Conservation (phyloP, 2,888 invertebrate species). For the Pristionchus fissidentatus region DNA sequence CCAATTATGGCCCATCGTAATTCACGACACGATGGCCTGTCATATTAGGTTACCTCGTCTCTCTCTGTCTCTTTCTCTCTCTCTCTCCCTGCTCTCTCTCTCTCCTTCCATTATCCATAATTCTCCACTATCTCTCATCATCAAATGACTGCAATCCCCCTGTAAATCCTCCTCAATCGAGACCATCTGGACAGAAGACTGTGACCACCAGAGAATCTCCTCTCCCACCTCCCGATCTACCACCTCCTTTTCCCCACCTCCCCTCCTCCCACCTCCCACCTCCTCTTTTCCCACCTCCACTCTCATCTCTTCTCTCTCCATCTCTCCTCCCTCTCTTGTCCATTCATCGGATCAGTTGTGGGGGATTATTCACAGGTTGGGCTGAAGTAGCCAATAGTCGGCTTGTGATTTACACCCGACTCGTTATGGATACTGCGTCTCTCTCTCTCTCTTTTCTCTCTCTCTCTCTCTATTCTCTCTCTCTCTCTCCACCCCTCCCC, state of each 20-base stretch:
- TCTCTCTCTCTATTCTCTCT: neutral
- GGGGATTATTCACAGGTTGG: constrained; percentile 38
- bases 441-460: neutral
- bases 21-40: neutral
- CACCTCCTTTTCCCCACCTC: neutral
- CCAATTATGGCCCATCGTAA: constrained; percentile 25
- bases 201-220: neutral
- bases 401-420: constrained; percentile 6
- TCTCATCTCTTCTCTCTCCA: neutral
- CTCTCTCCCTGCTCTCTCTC: neutral
- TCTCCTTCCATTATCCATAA: constrained; percentile 15
- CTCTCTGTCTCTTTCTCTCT: too few species aligned
- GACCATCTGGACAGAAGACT: constrained; percentile 30
- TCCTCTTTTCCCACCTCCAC: neutral
- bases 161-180: constrained; percentile 3
- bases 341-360: constrained; percentile 9
- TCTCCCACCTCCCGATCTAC: neutral
- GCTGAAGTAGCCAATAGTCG: constrained; percentile 26
- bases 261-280: neutral
- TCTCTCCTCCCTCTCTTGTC: constrained; percentile 5
- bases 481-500: neutral
- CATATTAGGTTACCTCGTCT: neutral
- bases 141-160: neutral
- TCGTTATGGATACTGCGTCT: too few species aligned
- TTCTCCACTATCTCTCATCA: neutral